Evolutionary conservation across 92 coral and sea anemone species (phyloP), one percentile per base, ranked within the genome.

Genomic region (Porites divaricata): DNA sequence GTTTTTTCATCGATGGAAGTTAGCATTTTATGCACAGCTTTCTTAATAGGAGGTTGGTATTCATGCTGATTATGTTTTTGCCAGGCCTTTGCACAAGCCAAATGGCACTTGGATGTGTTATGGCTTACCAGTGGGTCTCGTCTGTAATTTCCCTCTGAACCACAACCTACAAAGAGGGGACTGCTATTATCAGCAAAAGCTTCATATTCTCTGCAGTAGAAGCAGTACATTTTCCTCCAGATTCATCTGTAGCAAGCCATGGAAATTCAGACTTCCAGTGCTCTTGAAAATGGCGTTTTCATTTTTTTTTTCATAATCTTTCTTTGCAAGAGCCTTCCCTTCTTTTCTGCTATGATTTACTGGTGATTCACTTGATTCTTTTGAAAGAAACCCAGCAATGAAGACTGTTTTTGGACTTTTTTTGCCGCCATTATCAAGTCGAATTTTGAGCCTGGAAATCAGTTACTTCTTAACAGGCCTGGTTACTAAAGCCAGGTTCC

Each of bases 171-270:
- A 3, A 78, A 78, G 83, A 78, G 71, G 72, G 71, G 70, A 1
- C 83, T 78, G 54, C 83, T 78, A 62, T 78, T 78, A 78, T 62
- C 83, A 78, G 83, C 83, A 11, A 61, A 78, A 78, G 72, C 83
- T 78, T 78, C 83, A 78, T 78, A 62, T 78, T 78, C 72, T 41
- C 83, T 78, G 83, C 83, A 78, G 83, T 78, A 78, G 72, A 78
- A 78, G 83, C 81, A 77, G 45, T 77, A 59, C 69, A 77, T 77
- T 77, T 77, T 77, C 81, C n/a, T n/a, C n/a, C n/a, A n/a, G n/a
- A n/a, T n/a, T n/a, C n/a, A n/a, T n/a, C n/a, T n/a, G n/a, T n/a
- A n/a, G n/a, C 81, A 76, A 76, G 81, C 81, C 81, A 76, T 57
- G 81, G 81, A 76, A 76, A 76, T 76, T 76, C 70, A 14, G 81